Conservation (phyloP, 2,888 invertebrate genomes). For the Cryptocephalus primarius region DNA sequence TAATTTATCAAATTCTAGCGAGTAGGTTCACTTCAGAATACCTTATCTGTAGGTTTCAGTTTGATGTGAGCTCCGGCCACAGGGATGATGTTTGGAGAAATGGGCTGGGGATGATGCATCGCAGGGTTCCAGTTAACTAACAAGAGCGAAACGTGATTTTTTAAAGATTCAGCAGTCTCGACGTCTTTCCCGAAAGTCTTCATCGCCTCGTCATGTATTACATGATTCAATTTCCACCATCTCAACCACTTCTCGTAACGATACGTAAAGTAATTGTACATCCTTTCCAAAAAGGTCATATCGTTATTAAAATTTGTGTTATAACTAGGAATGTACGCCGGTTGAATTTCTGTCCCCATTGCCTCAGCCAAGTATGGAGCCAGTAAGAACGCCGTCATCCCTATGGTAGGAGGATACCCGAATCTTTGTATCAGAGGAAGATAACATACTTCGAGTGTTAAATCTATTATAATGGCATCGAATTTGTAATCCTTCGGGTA, state of each 20-base stretch:
- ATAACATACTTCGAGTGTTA: slow-evolving; percentile 18
- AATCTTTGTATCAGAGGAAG: slow-evolving; percentile 25
- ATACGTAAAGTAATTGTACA: slow-evolving; percentile 15
- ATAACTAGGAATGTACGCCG: slow-evolving; percentile 19
- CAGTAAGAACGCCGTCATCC: slow-evolving; percentile 11
- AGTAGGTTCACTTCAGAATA: not conserved
- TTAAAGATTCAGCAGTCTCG: slow-evolving; percentile 15
- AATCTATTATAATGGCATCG: slow-evolving; percentile 25
- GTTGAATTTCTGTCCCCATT: slow-evolving; percentile 18
- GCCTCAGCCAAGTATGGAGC: slow-evolving; percentile 12
- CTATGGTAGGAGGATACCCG: slow-evolving; percentile 12
- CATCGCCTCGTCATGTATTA: slow-evolving; percentile 13
- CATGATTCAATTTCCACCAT: slow-evolving; percentile 4
- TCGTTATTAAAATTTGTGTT: slow-evolving; percentile 9
- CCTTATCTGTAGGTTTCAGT: not conserved
- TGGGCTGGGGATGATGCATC: slow-evolving; percentile 23
- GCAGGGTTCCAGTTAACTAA: slow-evolving; percentile 25
- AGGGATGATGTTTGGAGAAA: slow-evolving; percentile 31
- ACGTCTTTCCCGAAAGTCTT: slow-evolving; percentile 20
- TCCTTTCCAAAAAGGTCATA: slow-evolving; percentile 18
- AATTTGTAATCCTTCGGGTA: slow-evolving; percentile 23
- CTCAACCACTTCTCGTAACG: slow-evolving; percentile 8
- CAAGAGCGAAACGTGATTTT: slow-evolving; percentile 21
- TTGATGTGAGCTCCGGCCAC: slow-evolving; percentile 30
- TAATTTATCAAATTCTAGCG: slow-evolving; percentile 3